Evolutionary conservation across 2,113 vertebrate genomes (phyloP).

Genomic region (Rhagologus leucostigma): DNA sequence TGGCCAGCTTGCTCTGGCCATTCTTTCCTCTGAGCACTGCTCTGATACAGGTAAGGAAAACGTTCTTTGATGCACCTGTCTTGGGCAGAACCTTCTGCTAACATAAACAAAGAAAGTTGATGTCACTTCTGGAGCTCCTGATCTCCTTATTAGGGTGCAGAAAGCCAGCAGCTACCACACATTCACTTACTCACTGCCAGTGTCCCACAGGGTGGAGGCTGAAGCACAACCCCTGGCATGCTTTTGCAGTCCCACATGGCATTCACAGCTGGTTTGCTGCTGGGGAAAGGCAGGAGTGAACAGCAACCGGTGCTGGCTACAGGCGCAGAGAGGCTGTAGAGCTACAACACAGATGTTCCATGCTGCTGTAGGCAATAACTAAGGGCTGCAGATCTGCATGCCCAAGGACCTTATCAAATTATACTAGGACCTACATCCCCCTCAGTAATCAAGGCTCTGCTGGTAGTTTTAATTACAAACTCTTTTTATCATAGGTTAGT

Average conservation of each 20-base stretch:
- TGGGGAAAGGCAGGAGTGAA: neutral
- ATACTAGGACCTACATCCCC: neutral
- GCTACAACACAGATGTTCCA: rapidly evolving
- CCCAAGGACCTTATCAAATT: neutral
- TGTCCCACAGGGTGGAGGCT: neutral
- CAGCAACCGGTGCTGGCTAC: rapidly evolving
- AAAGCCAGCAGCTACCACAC: neutral
- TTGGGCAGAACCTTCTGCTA: neutral
- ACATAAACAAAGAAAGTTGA: neutral
- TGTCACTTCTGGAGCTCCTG: neutral
- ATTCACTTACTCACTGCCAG: neutral
- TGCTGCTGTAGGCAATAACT: neutral
- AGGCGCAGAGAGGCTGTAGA: neutral
- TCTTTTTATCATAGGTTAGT: neutral
- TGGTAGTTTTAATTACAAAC: neutral
- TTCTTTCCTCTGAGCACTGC: neutral
- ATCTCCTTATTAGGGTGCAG: neutral
- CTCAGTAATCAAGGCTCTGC: neutral
- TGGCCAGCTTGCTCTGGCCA: neutral
- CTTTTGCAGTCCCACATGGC: neutral
- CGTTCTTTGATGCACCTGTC: rapidly evolving
- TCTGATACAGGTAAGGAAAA: neutral
- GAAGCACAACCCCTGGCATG: neutral
- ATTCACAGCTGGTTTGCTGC: neutral
- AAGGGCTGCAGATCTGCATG: neutral